Evolutionary conservation across 2,888 invertebrate genomes (phyloP).

Genomic region (Philaethria dido): DNA sequence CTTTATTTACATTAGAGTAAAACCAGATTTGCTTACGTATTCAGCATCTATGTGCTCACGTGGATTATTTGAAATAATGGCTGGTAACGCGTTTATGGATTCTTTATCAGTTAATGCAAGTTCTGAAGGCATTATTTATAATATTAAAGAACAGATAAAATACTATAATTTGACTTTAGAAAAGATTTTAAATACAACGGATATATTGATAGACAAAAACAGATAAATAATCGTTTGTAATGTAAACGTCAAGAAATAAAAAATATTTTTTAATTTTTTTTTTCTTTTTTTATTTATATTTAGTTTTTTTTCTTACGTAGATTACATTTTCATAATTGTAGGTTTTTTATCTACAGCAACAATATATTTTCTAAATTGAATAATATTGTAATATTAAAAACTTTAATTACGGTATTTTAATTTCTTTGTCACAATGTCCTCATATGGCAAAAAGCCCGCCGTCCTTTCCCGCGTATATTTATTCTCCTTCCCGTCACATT

Average conservation of each 20-base stretch:
- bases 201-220: not conserved
- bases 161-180: not conserved
- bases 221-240: slow-evolving; percentile 6
- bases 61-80: slow-evolving; percentile 54
- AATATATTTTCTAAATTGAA: not conserved
- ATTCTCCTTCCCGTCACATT: no score
- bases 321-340: no score
- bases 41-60: slow-evolving; percentile 54
- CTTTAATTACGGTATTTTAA: no score
- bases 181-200: not conserved
- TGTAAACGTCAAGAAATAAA: not conserved
- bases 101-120: slow-evolving; percentile 41
- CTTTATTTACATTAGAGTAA: not conserved
- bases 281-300: no score
- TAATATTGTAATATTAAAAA: no score
- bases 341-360: not conserved
- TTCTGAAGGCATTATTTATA: slow-evolving; percentile 43
- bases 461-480: no score
- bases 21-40: slow-evolving; percentile 47
- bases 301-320: no score
- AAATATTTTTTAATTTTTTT: not conserved
- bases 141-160: not conserved
- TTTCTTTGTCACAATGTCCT: no score
- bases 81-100: slow-evolving; percentile 50
- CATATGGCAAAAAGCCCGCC: no score